Evolutionary conservation across 2,113 vertebrate species (phyloP), one percentile per base, ranked within the genome.

Genomic region (Oenanthe oenanthe): DNA sequence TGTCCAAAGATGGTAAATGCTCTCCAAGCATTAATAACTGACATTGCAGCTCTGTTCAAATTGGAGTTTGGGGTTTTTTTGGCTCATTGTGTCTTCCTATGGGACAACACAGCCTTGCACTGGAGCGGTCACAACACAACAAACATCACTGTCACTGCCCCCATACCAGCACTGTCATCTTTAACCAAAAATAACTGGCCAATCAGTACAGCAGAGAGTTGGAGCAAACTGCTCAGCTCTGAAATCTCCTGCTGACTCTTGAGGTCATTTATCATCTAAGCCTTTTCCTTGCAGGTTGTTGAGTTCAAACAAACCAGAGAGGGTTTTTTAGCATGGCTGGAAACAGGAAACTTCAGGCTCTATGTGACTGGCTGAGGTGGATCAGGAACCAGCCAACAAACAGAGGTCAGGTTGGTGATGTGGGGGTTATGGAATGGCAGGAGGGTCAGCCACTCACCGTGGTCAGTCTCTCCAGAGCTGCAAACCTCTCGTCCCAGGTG

Each of bases 401-500:
- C 0, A 1, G 14, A 77, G 47, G n/a, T n/a, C 0, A 74, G 21
- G 26, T 0, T 56, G 68, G 66, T 45, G 56, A 53, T 50, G 57
- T 25, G 31, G 51, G 24, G 63, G 38, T 9, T 43, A 36, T 17
- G 45, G 14, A 82, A 34, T 3, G 43, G 65, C 86, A 72, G 32
- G 47, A 56, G 53, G 43, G 7, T 36, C 12, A 13, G 25, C 4
- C 58, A 74, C 98, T 97, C 77, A 99, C 99, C 89, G 99, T 99
- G 6, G 99, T 99, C 96, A 99, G 98, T 85, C 99, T 97, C 95
- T 99, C 99, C 97, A 99, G 97, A 0, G 99, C 99, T 1, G 99
- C 98, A 97, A 99, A 99, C 29, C 99, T 98, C 93, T 99, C 99
- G 14, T 99, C 99, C 99, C 99, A 99, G 70, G 99, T 99, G 16